A percentile compares a stretch with the other conserved stretches of the same genome.
Conservation (phyloP, 2,113 vertebrate genomes). For the Chaetops frenatus region DNA sequence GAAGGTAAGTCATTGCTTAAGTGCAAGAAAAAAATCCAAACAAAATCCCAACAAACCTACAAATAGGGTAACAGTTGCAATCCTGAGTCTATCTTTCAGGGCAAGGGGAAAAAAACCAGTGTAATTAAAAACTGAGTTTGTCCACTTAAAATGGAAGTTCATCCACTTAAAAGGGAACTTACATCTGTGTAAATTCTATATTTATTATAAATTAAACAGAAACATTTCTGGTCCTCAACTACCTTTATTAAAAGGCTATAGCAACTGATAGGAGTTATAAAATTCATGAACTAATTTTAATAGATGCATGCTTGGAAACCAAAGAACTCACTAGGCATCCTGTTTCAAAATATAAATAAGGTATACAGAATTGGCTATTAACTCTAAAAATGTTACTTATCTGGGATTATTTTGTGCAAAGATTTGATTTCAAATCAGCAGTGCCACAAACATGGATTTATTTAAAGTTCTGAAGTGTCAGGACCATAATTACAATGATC, state of each 20-base stretch:
- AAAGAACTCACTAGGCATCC: not conserved
- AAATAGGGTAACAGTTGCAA: not conserved
- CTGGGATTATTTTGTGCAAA: not conserved
- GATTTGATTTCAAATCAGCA: not conserved
- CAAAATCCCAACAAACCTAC: not conserved
- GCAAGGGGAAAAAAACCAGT: not conserved
- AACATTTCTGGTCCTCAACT: not conserved
- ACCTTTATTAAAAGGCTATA: not conserved
- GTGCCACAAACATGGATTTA: not conserved
- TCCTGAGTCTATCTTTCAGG: not conserved
- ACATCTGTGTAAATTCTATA: not conserved
- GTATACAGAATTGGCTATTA: not conserved
- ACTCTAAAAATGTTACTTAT: not conserved
- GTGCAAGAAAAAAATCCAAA: not conserved
- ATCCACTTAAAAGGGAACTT: not conserved
- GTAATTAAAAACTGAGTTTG: not conserved
- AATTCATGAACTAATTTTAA: not conserved
- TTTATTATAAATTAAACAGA: not conserved
- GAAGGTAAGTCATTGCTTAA: not conserved
- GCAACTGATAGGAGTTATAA: not conserved
- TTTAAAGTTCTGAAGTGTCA: not conserved
- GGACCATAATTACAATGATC: not conserved
- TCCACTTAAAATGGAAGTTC: not conserved
- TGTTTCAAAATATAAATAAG: not conserved
- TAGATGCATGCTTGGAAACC: not conserved